Evolutionary conservation across 2,888 invertebrate species (phyloP).

Genomic region (Eumacrocentrus americanus): DNA sequence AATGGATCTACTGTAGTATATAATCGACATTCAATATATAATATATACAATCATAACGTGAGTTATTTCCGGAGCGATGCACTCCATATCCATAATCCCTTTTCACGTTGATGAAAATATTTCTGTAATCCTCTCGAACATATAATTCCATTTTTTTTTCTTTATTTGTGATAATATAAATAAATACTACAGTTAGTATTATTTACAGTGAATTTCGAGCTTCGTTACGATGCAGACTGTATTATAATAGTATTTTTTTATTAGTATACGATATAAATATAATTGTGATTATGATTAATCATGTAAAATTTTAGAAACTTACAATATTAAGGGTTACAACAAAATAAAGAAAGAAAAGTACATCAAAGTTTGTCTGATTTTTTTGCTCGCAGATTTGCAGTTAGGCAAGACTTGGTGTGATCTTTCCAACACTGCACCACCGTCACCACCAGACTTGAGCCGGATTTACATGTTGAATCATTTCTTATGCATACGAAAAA

Average conservation of each 20-base stretch:
- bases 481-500: slow-evolving; percentile 18
- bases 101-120: not conserved
- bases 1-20: not conserved
- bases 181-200: too few relatives aligned
- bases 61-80: not conserved
- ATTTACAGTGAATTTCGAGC: too few relatives aligned
- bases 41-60: not conserved
- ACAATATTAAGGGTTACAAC: too few relatives aligned
- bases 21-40: slow-evolving; percentile 10
- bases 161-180: too few relatives aligned
- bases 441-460: not conserved
- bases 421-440: not conserved
- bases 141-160: too few relatives aligned
- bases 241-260: too few relatives aligned
- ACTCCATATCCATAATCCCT: not conserved
- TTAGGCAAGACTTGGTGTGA: not conserved
- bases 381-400: not conserved
- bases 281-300: too few relatives aligned
- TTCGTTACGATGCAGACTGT: too few relatives aligned
- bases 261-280: too few relatives aligned
- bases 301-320: too few relatives aligned
- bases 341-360: not conserved
- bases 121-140: not conserved
- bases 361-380: not conserved
- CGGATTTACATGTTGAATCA: slow-evolving; percentile 16